Evolutionary conservation across 1,140 invertebrate species (phyloP), one percentile per base, ranked within the genome.

Genomic region (Metopolophium dirhodum): DNA sequence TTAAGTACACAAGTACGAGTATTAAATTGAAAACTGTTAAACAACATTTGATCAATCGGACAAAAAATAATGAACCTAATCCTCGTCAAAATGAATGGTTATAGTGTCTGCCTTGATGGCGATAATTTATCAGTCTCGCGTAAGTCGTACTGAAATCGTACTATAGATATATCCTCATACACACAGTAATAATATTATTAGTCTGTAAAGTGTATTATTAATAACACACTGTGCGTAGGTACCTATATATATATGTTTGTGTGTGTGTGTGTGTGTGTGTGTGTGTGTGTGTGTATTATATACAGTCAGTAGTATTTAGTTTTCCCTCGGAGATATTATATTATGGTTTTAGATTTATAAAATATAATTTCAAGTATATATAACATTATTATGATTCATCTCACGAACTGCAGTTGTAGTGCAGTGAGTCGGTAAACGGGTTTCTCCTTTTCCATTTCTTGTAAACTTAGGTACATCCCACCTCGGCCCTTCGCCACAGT

Each of bases 101-200:
- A 0, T 4, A n/a, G 0, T n/a, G 18, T 18, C n/a, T n/a, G 14
- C 4, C 0, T n/a, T 18, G 3, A n/a, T 18, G 61, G 14, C 1
- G 11, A n/a, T n/a, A n/a, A 77, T 77, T 77, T 77, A 35, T 77
- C 30, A 18, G n/a, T 77, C 61, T 18, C 30, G 14, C 23, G 1
- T 77, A 77, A n/a, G 4, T 77, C n/a, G 14, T n/a, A n/a, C 61
- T 14, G 30, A 77, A 54, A 23, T 7, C 20, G 20, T 22, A 54
- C 18, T 54, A 22, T 22, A 54, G 20, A 54, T 20, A 6, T 22
- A 22, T 54, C n/a, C 61, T 68, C 30, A n/a, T 18, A 77, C 11
- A 18, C 14, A 18, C 2, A 68, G 6, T n/a, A 4, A n/a, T n/a
- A 68, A n/a, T n/a, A 68, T 18, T 68, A 68, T n/a, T n/a, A 68